Evolutionary conservation across 2,888 invertebrate genomes (phyloP), one percentile per base, ranked within the genome.

Genomic region (Pandemis cinnamomeana): DNA sequence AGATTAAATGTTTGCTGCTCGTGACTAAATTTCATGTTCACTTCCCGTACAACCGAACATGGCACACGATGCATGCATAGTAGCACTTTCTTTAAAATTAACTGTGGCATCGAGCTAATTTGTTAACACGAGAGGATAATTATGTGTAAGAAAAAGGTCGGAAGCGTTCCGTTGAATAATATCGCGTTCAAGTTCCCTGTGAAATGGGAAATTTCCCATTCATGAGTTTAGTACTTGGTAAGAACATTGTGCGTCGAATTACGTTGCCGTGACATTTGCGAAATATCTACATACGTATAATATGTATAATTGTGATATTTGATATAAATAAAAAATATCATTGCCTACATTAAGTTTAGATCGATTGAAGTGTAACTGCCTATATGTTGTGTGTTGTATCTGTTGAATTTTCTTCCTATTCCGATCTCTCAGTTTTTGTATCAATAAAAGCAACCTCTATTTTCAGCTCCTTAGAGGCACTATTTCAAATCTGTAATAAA

Each of bases 161-260:
- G 74, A 74, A 74, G 71, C 67, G 55, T 13, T 53, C 61, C 51
- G 64, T 70, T 73, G 60, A 70, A 69, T 66, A 68, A 64, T 69
- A 63, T 46, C 58, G 44, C 51, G 15, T 41, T n/a, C 13, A 64
- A 78, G 86, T 89, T 89, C 89, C 90, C 82, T 89, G 89, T 87
- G 89, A 90, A 55, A 55, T 55, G 55, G 55, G 55, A 55, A 55
- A 87, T 79, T 81, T 80, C 83, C 84, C 84, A 80, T 81, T 82
- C 79, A 78, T 36, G 41, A 42, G n/a, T n/a, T 53, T 67, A 53
- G 41, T 64, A 27, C 27, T 20, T 20, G 1, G 20, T 20, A 20
- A 36, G 64, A 48, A 27, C 20, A 27, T 48, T 13, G n/a, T 48
- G 36, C 48, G 8, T 13, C 20, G 7, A 46, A 11, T 27, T 41